These are phyloP conservation scores for Dysidea cf. avara DNA, from an alignment of 37 sponge, comb jelly and placozoan genomes.

Conservation along the genomic window DNA sequence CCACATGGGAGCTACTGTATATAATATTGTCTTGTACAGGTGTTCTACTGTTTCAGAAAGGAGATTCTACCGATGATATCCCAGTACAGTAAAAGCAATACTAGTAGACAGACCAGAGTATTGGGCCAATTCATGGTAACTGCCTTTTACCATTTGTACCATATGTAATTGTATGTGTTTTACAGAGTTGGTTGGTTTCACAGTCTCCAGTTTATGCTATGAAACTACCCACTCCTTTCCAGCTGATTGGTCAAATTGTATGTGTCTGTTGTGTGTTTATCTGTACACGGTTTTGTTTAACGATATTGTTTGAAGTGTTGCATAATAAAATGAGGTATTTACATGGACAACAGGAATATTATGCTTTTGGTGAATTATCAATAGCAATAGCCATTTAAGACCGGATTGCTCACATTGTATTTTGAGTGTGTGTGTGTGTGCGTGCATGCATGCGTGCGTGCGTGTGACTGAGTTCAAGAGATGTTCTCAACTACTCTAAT, in stretches of 20 bases:
- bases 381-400: too few relatives aligned
- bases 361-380: too few relatives aligned
- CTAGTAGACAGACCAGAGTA: conserved; percentile 8
- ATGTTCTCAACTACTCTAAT: too few relatives aligned
- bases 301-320: too few relatives aligned
- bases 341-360: too few relatives aligned
- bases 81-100: conserved; percentile 17
- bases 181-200: conserved; percentile 68
- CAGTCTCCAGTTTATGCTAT: conserved; percentile 68
- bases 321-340: too few relatives aligned
- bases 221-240: conserved; percentile 82
- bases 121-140: conserved; percentile 83
- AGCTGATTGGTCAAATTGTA: conserved; percentile 87
- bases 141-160: background rate
- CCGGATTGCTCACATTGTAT: too few relatives aligned
- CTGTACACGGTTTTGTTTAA: too few relatives aligned
- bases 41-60: conserved; percentile 75
- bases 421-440: too few relatives aligned
- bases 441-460: too few relatives aligned
- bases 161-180: conserved; percentile 16
- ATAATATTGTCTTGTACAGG: conserved; percentile 14
- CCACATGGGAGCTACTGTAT: background rate
- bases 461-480: too few relatives aligned
- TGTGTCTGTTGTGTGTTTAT: background rate
- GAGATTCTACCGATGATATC: conserved; percentile 42